Evolutionary conservation across 35 echinoderm and acorn worm genomes (phyloP).

Genomic region (Apostichopus parvimensis): DNA sequence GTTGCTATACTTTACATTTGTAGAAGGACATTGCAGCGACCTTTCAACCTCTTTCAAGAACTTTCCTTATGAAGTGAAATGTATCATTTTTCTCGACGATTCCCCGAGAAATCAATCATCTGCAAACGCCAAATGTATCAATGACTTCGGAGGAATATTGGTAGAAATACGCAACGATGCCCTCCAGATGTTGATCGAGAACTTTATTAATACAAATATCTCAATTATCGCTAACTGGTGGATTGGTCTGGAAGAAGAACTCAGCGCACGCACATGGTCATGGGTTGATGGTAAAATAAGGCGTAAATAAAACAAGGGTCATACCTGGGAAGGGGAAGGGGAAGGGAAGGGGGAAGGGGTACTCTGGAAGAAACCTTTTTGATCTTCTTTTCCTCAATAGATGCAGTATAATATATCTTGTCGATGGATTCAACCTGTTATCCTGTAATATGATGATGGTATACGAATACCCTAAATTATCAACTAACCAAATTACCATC

Average conservation of each 20-base stretch:
- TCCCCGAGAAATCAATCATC: background rate
- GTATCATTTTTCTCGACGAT: slow-evolving; percentile 1
- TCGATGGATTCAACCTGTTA: too few relatives aligned
- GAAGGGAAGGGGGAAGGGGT: too few relatives aligned
- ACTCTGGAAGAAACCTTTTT: too few relatives aligned
- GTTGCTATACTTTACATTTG: background rate
- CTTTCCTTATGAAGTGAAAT: background rate
- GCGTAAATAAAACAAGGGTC: too few relatives aligned
- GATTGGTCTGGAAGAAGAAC: slow-evolving; percentile 42
- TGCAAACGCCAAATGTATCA: background rate
- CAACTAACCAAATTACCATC: too few relatives aligned
- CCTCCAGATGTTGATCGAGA: slow-evolving; percentile 10
- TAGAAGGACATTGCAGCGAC: background rate
- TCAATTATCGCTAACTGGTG: slow-evolving; percentile 24
- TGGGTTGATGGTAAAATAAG: slow-evolving; percentile 31
- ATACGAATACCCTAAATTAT: too few relatives aligned
- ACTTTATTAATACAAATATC: slow-evolving; percentile 4
- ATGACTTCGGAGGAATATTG: slow-evolving; percentile 8
- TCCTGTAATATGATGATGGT: too few relatives aligned
- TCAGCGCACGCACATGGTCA: background rate
- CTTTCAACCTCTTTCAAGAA: background rate
- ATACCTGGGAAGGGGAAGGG: too few relatives aligned
- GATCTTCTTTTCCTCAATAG: too few relatives aligned
- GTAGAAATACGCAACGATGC: background rate
- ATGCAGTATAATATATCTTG: too few relatives aligned